These are phyloP conservation scores for Guaruba guarouba DNA, from an alignment of 2,113 vertebrate species.

Conservation along the genomic window DNA sequence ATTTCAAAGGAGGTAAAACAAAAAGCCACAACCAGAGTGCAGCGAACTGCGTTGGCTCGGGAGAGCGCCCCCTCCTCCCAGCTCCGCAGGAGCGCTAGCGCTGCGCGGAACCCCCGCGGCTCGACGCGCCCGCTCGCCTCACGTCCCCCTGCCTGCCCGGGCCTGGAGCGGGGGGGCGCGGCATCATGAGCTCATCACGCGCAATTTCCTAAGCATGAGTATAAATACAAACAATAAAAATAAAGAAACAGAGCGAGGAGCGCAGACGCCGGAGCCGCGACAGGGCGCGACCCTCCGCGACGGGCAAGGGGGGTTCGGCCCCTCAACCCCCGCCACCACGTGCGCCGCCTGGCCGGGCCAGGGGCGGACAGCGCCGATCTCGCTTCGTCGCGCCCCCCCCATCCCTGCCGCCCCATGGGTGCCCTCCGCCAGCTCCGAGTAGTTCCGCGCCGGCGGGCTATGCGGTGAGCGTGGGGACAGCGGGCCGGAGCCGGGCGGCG, in stretches of 20 bases:
- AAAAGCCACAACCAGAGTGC: background rate
- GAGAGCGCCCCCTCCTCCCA: background rate
- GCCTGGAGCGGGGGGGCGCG: background rate
- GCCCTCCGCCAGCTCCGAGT: background rate
- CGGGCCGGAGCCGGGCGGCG: background rate
- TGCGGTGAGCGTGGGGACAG: background rate
- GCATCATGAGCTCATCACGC: constrained; percentile 1
- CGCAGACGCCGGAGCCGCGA: background rate
- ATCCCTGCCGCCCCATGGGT: background rate
- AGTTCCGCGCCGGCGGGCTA: background rate
- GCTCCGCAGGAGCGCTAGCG: background rate
- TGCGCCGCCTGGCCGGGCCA: background rate
- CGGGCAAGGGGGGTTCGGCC: too few species aligned
- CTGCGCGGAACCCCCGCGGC: background rate
- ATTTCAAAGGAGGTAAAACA: background rate
- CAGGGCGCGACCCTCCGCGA: background rate
- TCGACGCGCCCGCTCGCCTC: background rate
- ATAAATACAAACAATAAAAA: background rate
- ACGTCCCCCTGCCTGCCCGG: background rate
- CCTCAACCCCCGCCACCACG: background rate
- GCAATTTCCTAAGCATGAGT: background rate
- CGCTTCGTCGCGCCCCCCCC: background rate
- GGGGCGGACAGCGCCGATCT: background rate
- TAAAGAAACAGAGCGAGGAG: too few species aligned
- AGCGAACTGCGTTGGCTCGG: background rate